A percentile compares a stretch with the other conserved stretches of the same genome.
phyloP scores from a whole-genome alignment of 2,113 vertebrate genomes.

The Thryonomys swinderianus region DNA sequence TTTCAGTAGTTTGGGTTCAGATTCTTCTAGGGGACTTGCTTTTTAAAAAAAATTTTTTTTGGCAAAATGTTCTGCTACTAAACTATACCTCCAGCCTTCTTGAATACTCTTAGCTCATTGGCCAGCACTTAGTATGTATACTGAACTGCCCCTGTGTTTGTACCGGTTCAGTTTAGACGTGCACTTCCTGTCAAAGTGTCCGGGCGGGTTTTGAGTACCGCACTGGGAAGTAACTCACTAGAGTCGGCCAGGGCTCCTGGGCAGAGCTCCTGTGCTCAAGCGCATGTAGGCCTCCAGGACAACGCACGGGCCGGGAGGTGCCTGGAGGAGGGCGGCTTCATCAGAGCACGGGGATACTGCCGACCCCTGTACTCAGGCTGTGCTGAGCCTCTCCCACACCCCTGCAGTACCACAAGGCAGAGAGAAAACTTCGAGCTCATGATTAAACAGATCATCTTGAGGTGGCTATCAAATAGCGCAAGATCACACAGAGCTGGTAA shows the following conservation, averaged over 20 bases:
- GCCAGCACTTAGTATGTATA: accelerated
- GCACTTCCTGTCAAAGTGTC: neutral
- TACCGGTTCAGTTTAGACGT: too few relatives aligned
- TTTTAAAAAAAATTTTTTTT: too few relatives aligned
- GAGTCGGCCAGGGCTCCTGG: neutral
- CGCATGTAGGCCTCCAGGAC: neutral
- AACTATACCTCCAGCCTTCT: neutral
- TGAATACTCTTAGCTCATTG: neutral
- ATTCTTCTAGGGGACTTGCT: neutral
- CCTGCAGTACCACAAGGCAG: neutral
- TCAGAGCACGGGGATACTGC: accelerated
- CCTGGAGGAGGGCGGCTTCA: neutral
- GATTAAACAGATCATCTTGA: neutral
- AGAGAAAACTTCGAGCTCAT: neutral
- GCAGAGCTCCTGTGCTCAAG: neutral
- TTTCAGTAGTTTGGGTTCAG: neutral
- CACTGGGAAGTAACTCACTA: neutral
- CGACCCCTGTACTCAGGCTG: accelerated
- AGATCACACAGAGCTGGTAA: neutral
- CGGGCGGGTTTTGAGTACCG: neutral
- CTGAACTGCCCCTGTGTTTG: neutral
- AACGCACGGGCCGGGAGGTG: too few relatives aligned
- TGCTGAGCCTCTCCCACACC: neutral
- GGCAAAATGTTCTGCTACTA: neutral
- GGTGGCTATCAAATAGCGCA: neutral